phyloP scores from a whole-genome alignment of 2,888 invertebrate species.

The Athalia rosae region DNA sequence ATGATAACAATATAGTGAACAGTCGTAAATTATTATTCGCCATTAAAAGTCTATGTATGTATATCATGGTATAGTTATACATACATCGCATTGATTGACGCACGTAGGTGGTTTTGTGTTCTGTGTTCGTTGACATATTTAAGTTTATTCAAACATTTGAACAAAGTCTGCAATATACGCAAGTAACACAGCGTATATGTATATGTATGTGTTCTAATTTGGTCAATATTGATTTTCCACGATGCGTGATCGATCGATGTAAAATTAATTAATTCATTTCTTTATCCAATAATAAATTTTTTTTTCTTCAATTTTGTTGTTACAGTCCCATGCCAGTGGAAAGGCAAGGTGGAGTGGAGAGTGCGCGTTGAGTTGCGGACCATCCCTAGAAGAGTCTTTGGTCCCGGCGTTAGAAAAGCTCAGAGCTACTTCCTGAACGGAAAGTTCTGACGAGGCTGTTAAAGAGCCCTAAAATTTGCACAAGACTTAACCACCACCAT shows the following conservation, averaged over 20 bases:
- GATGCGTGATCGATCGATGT: too few species aligned
- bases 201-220: too few species aligned
- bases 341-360: slow-evolving; percentile 85
- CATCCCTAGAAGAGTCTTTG: slow-evolving; percentile 71
- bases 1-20: slow-evolving; percentile 2
- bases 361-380: slow-evolving; percentile 75
- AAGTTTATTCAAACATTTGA: not conserved
- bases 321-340: slow-evolving; percentile 82
- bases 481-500: slow-evolving; percentile 57
- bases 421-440: slow-evolving; percentile 71
- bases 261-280: slow-evolving; percentile 13
- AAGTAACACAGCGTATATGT: too few species aligned
- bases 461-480: slow-evolving; percentile 50
- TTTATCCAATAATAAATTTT: not conserved
- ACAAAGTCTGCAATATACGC: too few species aligned
- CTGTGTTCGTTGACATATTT: slow-evolving; percentile 3
- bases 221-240: not conserved
- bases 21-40: not conserved
- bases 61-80: not conserved
- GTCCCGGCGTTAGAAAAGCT: slow-evolving; percentile 71
- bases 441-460: slow-evolving; percentile 46
- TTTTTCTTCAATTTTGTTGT: slow-evolving; percentile 18
- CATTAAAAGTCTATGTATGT: slow-evolving; percentile 5
- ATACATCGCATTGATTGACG: slow-evolving; percentile 6
- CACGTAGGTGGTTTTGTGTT: not conserved